Evolutionary conservation across 2,113 vertebrate species (phyloP).

Genomic region (Mystacornis crossleyi): DNA sequence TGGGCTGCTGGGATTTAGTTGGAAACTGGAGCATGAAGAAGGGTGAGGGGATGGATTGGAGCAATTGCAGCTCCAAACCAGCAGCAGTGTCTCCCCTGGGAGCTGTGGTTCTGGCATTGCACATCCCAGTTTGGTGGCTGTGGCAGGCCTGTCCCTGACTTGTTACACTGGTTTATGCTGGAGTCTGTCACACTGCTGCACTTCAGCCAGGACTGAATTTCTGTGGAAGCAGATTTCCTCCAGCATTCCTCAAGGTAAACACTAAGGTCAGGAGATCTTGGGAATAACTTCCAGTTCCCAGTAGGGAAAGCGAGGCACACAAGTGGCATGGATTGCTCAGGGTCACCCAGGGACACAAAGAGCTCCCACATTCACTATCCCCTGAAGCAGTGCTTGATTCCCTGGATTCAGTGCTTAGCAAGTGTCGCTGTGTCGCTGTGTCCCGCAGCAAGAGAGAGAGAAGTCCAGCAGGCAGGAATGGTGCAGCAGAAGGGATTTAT

Average conservation of each 20-base stretch:
- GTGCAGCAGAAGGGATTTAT: too few relatives aligned
- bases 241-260: neutral
- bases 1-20: neutral
- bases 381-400: neutral
- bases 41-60: neutral
- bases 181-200: neutral
- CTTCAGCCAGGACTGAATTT: neutral
- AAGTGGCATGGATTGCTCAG: neutral
- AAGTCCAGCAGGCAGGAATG: too few relatives aligned
- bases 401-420: neutral
- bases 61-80: neutral
- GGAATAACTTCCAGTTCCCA: neutral
- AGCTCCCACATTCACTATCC: neutral
- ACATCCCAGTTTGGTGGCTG: neutral
- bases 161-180: neutral
- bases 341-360: neutral
- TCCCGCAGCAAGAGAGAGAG: too few relatives aligned
- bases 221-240: neutral
- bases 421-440: too few relatives aligned
- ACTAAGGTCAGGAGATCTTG: neutral
- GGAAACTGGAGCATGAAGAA: neutral
- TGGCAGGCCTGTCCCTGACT: neutral
- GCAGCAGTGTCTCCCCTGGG: neutral
- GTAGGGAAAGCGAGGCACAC: neutral
- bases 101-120: fast-evolving